These are phyloP conservation scores for Vicugna pacos DNA, from an alignment of 2,113 vertebrate species.

Conservation along the genomic window DNA sequence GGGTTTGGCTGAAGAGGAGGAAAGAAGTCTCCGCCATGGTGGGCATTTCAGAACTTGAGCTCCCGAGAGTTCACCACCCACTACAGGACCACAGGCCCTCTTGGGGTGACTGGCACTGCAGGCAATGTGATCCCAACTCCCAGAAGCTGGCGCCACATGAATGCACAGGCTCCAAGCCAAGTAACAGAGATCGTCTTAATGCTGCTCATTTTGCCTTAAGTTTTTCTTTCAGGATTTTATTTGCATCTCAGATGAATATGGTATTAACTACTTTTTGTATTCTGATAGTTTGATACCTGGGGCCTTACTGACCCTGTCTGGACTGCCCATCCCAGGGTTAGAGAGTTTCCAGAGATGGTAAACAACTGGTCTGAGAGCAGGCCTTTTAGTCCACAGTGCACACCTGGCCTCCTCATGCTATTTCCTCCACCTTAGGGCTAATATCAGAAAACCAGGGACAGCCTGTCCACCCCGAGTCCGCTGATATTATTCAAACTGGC, in stretches of 20 bases:
- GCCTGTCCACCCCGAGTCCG: not conserved
- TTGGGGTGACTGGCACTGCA: not conserved
- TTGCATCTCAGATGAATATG: not conserved
- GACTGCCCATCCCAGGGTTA: not conserved
- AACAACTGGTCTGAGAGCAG: not conserved
- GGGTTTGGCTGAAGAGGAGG: not conserved
- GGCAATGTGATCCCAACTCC: fast-evolving
- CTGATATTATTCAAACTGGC: not conserved
- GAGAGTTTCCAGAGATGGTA: not conserved
- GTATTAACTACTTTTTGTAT: not conserved
- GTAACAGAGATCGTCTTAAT: not conserved
- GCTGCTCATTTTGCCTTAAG: not conserved
- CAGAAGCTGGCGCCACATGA: not conserved
- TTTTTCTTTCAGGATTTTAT: not conserved
- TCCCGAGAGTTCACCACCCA: not conserved
- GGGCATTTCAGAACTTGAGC: not conserved
- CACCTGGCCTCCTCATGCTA: not conserved
- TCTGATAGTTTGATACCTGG: not conserved
- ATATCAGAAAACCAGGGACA: not conserved
- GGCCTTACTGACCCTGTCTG: not conserved
- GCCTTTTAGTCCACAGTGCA: not conserved
- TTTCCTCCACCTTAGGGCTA: not conserved
- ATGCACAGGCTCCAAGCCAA: fast-evolving
- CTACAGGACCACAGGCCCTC: not conserved
- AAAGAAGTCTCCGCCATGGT: fast-evolving